phyloP scores from a whole-genome alignment of 2,888 invertebrate genomes.

The Lycia hirtaria region DNA sequence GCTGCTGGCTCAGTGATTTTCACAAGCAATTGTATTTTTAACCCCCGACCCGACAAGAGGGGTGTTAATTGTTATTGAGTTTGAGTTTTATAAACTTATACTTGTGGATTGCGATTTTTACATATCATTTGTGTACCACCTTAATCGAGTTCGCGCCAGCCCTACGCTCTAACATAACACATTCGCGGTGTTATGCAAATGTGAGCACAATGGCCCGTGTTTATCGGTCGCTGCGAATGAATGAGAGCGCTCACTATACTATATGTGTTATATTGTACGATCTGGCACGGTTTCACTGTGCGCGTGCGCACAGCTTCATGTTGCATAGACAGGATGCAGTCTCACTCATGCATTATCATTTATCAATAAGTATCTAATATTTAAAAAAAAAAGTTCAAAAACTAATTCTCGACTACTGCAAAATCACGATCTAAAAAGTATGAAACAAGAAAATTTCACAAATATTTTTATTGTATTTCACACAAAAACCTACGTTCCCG shows the following conservation, averaged over 20 bases:
- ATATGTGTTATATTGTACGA: constrained; percentile 5
- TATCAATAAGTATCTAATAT: not conserved
- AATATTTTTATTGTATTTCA: too few species aligned
- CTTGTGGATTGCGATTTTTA: not conserved
- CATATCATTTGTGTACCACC: not conserved
- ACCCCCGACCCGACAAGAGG: too few species aligned
- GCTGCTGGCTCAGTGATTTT: too few species aligned
- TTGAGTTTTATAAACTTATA: too few species aligned
- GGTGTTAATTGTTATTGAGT: too few species aligned
- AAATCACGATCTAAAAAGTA: too few species aligned
- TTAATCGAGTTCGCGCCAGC: constrained; percentile 1
- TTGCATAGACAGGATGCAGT: not conserved
- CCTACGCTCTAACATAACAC: constrained; percentile 11
- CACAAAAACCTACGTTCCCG: too few species aligned
- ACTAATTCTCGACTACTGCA: too few species aligned
- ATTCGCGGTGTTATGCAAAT: constrained; percentile 38
- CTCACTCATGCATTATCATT: not conserved
- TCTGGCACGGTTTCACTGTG: constrained; percentile 23
- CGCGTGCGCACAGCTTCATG: not conserved
- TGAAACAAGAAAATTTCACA: too few species aligned
- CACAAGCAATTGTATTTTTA: too few species aligned
- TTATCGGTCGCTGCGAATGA: constrained; percentile 31
- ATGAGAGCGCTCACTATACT: constrained; percentile 12
- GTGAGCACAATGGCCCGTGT: constrained; percentile 26
- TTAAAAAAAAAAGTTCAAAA: too few species aligned